Evolutionary conservation across 1,140 invertebrate genomes (phyloP).

Genomic region (Cepaea nemoralis): DNA sequence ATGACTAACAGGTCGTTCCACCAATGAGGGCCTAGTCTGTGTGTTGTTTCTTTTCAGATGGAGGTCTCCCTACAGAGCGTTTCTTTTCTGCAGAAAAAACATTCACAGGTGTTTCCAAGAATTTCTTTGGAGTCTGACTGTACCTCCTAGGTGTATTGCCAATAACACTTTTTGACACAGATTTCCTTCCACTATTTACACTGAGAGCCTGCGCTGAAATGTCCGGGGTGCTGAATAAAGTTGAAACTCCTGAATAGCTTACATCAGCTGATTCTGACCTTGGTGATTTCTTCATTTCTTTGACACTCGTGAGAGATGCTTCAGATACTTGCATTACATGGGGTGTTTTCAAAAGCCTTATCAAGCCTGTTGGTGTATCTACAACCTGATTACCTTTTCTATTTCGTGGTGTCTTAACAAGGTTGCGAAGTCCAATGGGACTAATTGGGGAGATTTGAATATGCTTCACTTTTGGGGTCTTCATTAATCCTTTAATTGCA

Average conservation of each 20-base stretch:
- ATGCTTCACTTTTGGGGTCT: slow-evolving; percentile 17
- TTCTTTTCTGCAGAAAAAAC: slow-evolving; percentile 43
- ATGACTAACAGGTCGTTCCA: no score
- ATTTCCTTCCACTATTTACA: no score
- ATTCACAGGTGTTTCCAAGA: no score
- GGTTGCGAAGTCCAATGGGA: slow-evolving; percentile 52
- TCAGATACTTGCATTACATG: slow-evolving; percentile 35
- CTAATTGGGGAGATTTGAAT: slow-evolving; percentile 26
- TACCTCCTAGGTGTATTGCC: no score
- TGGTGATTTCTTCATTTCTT: slow-evolving; percentile 57
- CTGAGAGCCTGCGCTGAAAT: not conserved
- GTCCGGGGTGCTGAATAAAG: slow-evolving; percentile 40
- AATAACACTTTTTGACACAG: no score
- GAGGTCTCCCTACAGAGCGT: no score
- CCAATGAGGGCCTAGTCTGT: not conserved
- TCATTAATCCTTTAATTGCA: slow-evolving; percentile 2
- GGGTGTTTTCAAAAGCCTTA: slow-evolving; percentile 60
- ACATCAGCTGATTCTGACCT: slow-evolving; percentile 39
- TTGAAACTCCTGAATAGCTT: slow-evolving; percentile 38
- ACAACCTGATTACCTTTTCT: slow-evolving; percentile 14
- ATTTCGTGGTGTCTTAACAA: slow-evolving; percentile 38
- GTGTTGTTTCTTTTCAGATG: no score
- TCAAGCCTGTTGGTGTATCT: slow-evolving; percentile 51
- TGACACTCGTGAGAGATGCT: slow-evolving; percentile 29
- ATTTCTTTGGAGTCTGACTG: slow-evolving; percentile 19